These are phyloP conservation scores for Cecidostiba fungosa DNA, from an alignment of 2,888 invertebrate genomes.

Conservation along the genomic window DNA sequence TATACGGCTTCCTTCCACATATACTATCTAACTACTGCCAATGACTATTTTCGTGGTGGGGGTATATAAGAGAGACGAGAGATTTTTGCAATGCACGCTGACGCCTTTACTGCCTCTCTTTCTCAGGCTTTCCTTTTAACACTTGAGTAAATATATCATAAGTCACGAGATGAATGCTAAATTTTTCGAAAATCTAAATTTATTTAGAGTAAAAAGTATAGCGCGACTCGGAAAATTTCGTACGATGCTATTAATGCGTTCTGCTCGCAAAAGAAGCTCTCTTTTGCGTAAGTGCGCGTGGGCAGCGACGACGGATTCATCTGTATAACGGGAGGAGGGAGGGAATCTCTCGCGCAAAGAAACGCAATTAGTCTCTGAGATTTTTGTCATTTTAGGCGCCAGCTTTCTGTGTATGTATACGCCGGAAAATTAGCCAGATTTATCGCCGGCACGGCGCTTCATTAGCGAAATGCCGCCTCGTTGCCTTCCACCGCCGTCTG, in stretches of 20 bases:
- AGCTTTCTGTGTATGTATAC: conserved; percentile 72
- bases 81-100: not conserved
- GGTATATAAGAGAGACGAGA: not conserved
- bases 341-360: conserved; percentile 59
- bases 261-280: not conserved
- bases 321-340: conserved; percentile 72
- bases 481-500: conserved; percentile 1
- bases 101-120: conserved; percentile 20
- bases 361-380: conserved; percentile 59
- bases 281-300: conserved; percentile 58
- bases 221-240: not conserved
- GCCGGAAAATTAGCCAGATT: conserved; percentile 75
- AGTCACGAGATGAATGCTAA: not conserved
- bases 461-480: conserved; percentile 39
- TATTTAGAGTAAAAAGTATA: not conserved
- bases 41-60: conserved; percentile 40
- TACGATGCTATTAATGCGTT: not conserved
- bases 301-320: conserved; percentile 78
- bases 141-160: conserved; percentile 31
- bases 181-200: not conserved
- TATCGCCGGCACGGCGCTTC: conserved; percentile 65
- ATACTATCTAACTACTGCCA: not conserved
- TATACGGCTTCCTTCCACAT: conserved; percentile 48
- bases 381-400: conserved; percentile 73
- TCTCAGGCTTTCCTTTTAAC: conserved; percentile 8